phyloP scores from a whole-genome alignment of 2,797 vertebrate species.

The Scomberomorus guttatus region DNA sequence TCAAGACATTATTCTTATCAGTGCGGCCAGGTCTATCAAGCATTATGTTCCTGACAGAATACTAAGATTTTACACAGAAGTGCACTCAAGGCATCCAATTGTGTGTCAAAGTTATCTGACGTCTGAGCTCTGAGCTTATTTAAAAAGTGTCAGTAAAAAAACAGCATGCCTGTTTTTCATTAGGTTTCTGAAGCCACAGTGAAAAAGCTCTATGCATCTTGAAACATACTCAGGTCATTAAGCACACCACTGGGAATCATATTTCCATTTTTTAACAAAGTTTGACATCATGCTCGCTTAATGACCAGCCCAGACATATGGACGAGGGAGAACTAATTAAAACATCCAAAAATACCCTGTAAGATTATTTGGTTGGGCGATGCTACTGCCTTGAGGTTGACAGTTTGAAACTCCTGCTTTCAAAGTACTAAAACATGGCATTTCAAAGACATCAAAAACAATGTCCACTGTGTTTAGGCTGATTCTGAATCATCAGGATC shows the following conservation, averaged over 20 bases:
- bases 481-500: conserved; percentile 16
- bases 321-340: conserved; percentile 48
- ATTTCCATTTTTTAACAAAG: conserved; percentile 39
- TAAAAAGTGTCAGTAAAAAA: conserved; percentile 19
- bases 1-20: not conserved
- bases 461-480: not conserved
- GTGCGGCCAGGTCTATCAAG: not conserved
- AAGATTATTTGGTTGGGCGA: conserved; percentile 5
- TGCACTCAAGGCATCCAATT: not conserved
- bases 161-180: conserved; percentile 32
- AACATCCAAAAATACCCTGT: conserved; percentile 16
- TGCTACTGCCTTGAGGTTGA: conserved; percentile 22
- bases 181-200: conserved; percentile 19
- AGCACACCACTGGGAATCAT: conserved; percentile 41
- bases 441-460: conserved; percentile 6
- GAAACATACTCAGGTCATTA: conserved; percentile 42
- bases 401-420: conserved; percentile 22
- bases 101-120: conserved; percentile 2
- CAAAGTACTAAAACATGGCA: conserved; percentile 1
- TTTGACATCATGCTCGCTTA: conserved; percentile 36
- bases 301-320: conserved; percentile 40
- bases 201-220: conserved; percentile 10
- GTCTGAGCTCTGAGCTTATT: not conserved
- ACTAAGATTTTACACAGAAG: not conserved
- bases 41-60: not conserved